Evolutionary conservation across 2,888 invertebrate species (phyloP), one percentile per base, ranked within the genome.

Genomic region (Saturnia japonica): DNA sequence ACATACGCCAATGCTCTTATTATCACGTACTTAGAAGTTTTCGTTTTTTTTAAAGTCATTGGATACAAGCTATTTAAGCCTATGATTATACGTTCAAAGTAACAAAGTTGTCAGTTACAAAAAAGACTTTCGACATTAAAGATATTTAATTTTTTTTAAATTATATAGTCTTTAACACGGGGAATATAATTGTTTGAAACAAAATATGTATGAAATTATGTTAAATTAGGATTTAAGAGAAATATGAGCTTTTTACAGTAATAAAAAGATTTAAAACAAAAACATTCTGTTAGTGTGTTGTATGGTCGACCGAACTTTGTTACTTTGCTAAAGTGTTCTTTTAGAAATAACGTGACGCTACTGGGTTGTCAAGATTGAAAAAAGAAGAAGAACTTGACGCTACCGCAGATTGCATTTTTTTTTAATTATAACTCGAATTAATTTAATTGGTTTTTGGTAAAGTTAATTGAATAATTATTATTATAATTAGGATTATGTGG

Each of bases 361-460:
- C n/a, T n/a, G n/a, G n/a, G n/a, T n/a, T n/a, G n/a, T n/a, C n/a
- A n/a, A n/a, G n/a, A n/a, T n/a, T n/a, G n/a, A n/a, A n/a, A n/a
- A n/a, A n/a, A n/a, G n/a, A n/a, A n/a, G n/a, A 28, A 28, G 22
- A 9, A 22, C 54, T 1, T 60, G 71, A 67, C 72, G 70, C 70
- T 70, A 67, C 60, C 68, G 64, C 68, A 68, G 71, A 73, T 72
- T 72, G 73, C 75, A 73, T 76, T 70, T 77, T 34, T 72, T 73
- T 68, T 67, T 70, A 75, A 74, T 72, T 74, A 71, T 76, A 76
- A 71, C 74, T 77, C 69, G 74, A 76, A 80, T 75, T 75, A 78
- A 72, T 71, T 74, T 75, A 69, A 73, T 73, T 71, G 71, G 74
- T 75, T 72, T 67, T 72, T 71, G 74, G 64, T 67, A 69, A 66